Base-by-base conservation (phyloP, 2,888 invertebrate genomes). In the Tubulanus polymorphus region DNA sequence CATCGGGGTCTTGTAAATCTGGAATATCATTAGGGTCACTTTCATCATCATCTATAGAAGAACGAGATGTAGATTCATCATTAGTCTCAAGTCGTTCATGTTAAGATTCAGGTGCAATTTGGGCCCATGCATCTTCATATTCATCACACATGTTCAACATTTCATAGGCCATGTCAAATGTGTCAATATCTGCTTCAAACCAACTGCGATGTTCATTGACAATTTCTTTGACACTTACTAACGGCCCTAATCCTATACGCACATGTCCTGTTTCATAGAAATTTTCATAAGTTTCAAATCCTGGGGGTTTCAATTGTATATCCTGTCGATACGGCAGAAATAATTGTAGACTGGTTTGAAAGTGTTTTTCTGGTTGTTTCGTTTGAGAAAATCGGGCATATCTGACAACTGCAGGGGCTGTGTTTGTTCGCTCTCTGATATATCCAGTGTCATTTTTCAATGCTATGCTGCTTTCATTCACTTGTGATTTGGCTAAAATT, bases 401-500 rank as follows among this genome's bases (percentile, higher is more conserved):
- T 8, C 41, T 18, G 6, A 41, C 23, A 23, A 41, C 15, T 41
- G 41, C 41, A 12, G 35, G 35, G 10, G 10, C 35, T 12, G 35
- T 12, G n/a, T 32, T 32, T 32, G 35, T 12, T 32, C 35, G 10
- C n/a, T 32, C n/a, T 32, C n/a, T 32, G n/a, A 32, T 32, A n/a
- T 12, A 32, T 12, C 35, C 35, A 10, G n/a, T 12, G n/a, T 32
- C n/a, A n/a, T 32, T 32, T 32, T 32, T 10, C 35, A 32, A 32
- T 32, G 35, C 20, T 8, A 41, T n/a, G n/a, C n/a, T n/a, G n/a
- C n/a, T n/a, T n/a, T n/a, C n/a, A n/a, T n/a, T n/a, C n/a, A n/a
- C n/a, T n/a, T n/a, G n/a, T n/a, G 37, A 28, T 37, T 35, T 51
- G 2, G 50, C 12, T 18, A 20, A 30, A 18, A 57, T 46, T 46